Base-by-base conservation (phyloP, 2,113 vertebrate genomes). In the Larimichthys crocea region DNA sequence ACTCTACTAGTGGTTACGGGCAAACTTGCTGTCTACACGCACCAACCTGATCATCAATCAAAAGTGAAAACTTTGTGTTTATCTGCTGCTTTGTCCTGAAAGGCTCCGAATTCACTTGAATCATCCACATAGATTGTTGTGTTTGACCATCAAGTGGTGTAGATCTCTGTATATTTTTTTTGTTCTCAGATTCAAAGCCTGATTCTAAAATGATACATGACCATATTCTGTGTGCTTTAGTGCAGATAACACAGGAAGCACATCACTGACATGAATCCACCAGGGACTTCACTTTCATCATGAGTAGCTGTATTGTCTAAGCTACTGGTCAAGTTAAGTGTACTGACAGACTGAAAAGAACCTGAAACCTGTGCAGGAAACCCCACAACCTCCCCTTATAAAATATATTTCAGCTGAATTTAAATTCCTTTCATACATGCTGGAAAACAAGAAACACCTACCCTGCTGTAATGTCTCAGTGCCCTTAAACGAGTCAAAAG, bases 251-350 rank as follows among this genome's bases (percentile, higher is more conserved):
- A 82, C 52, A 68, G 57, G 70, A 86, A 72, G 66, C 77, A 74
- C 79, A 86, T 75, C n/a, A 52, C 77, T 84, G 86, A 79, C 77
- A 87, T 84, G 77, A 80, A 85, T 80, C 74, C 77, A 76, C 40
- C 52, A 16, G 46, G 5, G 40, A 69, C 73, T 77, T 86, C 1
- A 10, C 79, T 89, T 87, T 79, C 78, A 92, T 88, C 72, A 29
- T 12, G 56, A 74, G 22, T 62, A 50, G 53, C 84, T 79, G 76
- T 57, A 77, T 40, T 9, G 48, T 53, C 79, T 74, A 20, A 26
- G 55, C 62, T 42, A 74, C 52, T 46, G 70, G 74, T 48, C 61
- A 79, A 64, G 56, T 79, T 50, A 77, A 80, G 44, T 57, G 42
- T 71, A 42, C 31, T 78, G 81, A 74, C 71, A 80, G n/a, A 11